A percentile compares a stretch with the other conserved stretches of the same genome.
These are phyloP conservation scores for Trachymyrmex cornetzi DNA, from an alignment of 1,140 invertebrate genomes.

Conservation along the genomic window DNA sequence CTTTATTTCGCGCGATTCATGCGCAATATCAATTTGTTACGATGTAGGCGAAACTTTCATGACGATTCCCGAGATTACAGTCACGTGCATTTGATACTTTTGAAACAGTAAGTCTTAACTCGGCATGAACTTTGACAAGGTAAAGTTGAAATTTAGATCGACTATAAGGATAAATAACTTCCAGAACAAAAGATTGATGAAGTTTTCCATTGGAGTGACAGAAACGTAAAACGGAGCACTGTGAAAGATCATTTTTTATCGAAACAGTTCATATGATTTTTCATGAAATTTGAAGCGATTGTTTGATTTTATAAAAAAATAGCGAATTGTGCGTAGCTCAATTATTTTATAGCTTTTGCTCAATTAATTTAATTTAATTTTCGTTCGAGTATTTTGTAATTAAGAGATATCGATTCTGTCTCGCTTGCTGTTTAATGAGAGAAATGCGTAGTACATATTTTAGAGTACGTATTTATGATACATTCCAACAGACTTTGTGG, in stretches of 20 bases:
- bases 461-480: not conserved
- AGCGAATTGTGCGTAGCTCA: not conserved
- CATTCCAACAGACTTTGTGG: slow-evolving; percentile 19
- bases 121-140: slow-evolving; percentile 29
- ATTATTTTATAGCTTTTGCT: too few species aligned
- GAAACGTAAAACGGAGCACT: not conserved
- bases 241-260: not conserved
- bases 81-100: slow-evolving; percentile 46
- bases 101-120: slow-evolving; percentile 5
- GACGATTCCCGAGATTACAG: slow-evolving; percentile 27
- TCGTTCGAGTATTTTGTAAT: not conserved
- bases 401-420: not conserved
- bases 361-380: too few species aligned
- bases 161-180: slow-evolving; percentile 29
- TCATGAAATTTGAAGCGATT: too few species aligned
- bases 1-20: slow-evolving; percentile 57
- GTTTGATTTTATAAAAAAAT: not conserved
- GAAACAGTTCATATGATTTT: not conserved
- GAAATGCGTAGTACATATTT: not conserved
- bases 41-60: slow-evolving; percentile 35
- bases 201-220: not conserved
- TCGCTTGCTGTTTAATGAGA: not conserved
- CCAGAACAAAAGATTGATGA: slow-evolving; percentile 22
- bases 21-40: slow-evolving; percentile 54
- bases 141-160: slow-evolving; percentile 53